Conservation (phyloP, 2,888 invertebrate species). For the Toxonevra muliebris region DNA sequence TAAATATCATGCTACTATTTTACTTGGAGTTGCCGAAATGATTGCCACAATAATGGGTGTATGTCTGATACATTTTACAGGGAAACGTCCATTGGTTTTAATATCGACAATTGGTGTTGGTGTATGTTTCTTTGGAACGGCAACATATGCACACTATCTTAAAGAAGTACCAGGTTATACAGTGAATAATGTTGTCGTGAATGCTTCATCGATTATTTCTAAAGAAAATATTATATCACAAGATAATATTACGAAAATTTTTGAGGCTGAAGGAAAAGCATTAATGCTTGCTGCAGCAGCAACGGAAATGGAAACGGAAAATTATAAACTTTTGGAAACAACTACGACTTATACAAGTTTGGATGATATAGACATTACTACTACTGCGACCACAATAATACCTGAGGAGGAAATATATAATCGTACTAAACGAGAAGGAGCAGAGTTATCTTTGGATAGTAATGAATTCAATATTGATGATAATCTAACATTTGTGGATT, state of each 20-base stretch:
- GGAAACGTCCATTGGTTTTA: constrained; percentile 76
- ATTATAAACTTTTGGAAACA: constrained; percentile 7
- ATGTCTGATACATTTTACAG: constrained; percentile 74
- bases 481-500: constrained; percentile 42
- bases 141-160: constrained; percentile 62
- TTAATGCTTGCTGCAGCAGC: constrained; percentile 34
- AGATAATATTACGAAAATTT: constrained; percentile 60
- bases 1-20: constrained; percentile 78
- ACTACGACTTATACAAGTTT: constrained; percentile 9
- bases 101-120: constrained; percentile 75
- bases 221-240: constrained; percentile 57
- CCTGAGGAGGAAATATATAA: constrained; percentile 33
- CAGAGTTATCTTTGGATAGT: constrained; percentile 20
- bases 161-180: constrained; percentile 63
- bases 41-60: constrained; percentile 75
- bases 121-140: constrained; percentile 70
- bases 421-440: constrained; percentile 46
- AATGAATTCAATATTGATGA: constrained; percentile 32
- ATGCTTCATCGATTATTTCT: constrained; percentile 59
- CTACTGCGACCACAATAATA: constrained; percentile 26
- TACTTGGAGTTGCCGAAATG: constrained; percentile 77
- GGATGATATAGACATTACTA: constrained; percentile 33
- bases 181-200: constrained; percentile 62
- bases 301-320: constrained; percentile 17
- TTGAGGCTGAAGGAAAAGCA: constrained; percentile 53